Evolutionary conservation across 1,140 invertebrate genomes (phyloP), one percentile per base, ranked within the genome.

Genomic region (Parapsyche elsis): DNA sequence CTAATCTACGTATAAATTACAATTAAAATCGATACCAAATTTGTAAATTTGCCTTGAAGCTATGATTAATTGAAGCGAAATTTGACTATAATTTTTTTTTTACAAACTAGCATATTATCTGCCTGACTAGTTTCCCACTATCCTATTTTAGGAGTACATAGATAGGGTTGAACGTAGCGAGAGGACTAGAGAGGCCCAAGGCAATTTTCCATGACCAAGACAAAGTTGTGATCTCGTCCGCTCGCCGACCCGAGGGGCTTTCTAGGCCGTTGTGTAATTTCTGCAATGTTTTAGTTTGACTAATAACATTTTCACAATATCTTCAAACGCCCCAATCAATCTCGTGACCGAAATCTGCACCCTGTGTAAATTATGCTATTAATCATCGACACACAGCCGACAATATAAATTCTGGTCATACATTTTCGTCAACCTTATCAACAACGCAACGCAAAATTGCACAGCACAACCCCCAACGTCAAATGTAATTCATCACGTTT

Each of bases 231-330:
- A 59, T 59, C 57, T 59, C 57, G 21, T 59, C 57, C 57, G 1
- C 57, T 59, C 57, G 21, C 9, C 57, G 57, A 23, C n/a, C 57
- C 57, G n/a, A 19, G 57, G 21, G n/a, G 21, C n/a, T 23, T 23
- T 59, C 57, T 1, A 59, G 21, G 57, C n/a, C 57, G 1, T 16
- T 9, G 57, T 23, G 57, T 38, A 38, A 38, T 38, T 38, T 38
- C 30, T 38, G 30, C 30, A 38, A 38, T 38, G 30, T 38, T 38
- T 38, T 38, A 38, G 21, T 61, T 61, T 61, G 24, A 67, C 64
- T 67, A 67, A 67, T 67, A 30, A 67, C 64, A 67, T 67, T 67
- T 67, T 67, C 64, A 30, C 64, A 30, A 67, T 67, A 67, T 67
- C 64, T 67, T 67, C 21, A 26, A 67, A 67, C 64, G 64, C 9